These are phyloP conservation scores for Perccottus glenii DNA, from an alignment of 2,113 vertebrate species.

Conservation along the genomic window DNA sequence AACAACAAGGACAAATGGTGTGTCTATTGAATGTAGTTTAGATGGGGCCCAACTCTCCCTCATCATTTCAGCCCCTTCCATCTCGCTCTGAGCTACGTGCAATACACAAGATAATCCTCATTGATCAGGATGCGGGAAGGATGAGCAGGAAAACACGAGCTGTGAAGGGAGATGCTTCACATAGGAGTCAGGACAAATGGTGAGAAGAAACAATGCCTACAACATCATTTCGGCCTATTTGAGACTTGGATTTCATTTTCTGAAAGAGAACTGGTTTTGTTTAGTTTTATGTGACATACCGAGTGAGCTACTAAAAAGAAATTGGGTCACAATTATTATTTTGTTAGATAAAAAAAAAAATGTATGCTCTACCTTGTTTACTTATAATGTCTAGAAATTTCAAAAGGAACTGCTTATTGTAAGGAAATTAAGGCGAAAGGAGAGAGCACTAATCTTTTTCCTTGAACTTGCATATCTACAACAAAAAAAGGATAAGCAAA, in stretches of 20 bases:
- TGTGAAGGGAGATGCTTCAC: slow-evolving; percentile 13
- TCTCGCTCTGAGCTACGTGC: slow-evolving; percentile 34
- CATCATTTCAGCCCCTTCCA: slow-evolving; percentile 16
- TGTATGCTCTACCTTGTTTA: no score
- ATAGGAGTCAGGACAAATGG: slow-evolving; percentile 4
- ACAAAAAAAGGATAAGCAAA: not conserved
- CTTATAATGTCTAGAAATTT: no score
- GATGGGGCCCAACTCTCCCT: slow-evolving; percentile 12
- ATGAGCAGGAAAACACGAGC: not conserved
- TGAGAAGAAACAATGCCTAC: not conserved
- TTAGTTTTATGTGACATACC: not conserved
- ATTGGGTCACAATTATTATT: no score
- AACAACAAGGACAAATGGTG: slow-evolving; percentile 34
- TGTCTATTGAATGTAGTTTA: slow-evolving; percentile 23
- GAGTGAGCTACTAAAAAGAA: not conserved
- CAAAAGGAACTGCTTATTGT: no score
- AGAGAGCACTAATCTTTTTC: no score
- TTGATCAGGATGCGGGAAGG: slow-evolving; percentile 41
- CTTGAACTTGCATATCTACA: no score
- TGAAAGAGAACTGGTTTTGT: not conserved
- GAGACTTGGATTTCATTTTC: slow-evolving; percentile 10
- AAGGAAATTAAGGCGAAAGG: no score
- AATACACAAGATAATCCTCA: slow-evolving; percentile 57
- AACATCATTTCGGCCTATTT: slow-evolving; percentile 14
- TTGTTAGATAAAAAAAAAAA: no score